Conservation (phyloP, 2,113 vertebrate genomes). For the Triplophysa dalaica region DNA sequence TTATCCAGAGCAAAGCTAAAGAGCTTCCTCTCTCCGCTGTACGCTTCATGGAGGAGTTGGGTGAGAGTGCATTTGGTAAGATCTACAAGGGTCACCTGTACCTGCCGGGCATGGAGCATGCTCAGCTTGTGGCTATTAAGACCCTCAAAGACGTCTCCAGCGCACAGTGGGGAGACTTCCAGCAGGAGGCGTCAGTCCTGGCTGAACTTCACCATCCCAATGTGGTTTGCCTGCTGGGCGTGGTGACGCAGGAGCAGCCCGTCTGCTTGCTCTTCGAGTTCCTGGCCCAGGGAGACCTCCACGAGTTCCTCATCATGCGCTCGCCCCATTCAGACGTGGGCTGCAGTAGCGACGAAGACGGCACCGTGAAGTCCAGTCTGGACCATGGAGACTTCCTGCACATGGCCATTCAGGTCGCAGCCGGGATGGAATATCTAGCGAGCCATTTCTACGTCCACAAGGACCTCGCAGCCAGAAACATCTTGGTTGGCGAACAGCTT, state of each 20-base stretch:
- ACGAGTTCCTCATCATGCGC: slow-evolving; percentile 98
- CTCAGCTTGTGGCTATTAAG: slow-evolving; percentile 95
- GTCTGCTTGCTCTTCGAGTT: slow-evolving; percentile 96
- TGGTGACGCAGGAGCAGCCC: slow-evolving; percentile 94
- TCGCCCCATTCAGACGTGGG: slow-evolving; percentile 95
- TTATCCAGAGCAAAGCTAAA: slow-evolving; percentile 88
- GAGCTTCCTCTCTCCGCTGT: slow-evolving; percentile 95
- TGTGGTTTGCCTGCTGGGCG: slow-evolving; percentile 90
- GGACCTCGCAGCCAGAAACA: slow-evolving; percentile 93
- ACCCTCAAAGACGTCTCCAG: slow-evolving; percentile 92
- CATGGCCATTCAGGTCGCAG: slow-evolving; percentile 89
- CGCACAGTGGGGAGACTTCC: slow-evolving; percentile 91
- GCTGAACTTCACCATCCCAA: slow-evolving; percentile 93
- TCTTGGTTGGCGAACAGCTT: slow-evolving; percentile 94
- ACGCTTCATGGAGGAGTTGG: slow-evolving; percentile 97
- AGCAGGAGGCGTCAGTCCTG: slow-evolving; percentile 89
- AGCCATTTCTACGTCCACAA: slow-evolving; percentile 94
- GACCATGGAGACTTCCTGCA: slow-evolving; percentile 96
- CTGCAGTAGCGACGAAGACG: slow-evolving; percentile 96
- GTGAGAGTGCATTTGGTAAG: slow-evolving; percentile 89
- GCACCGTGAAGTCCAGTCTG: slow-evolving; percentile 93
- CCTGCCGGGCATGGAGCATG: slow-evolving; percentile 95
- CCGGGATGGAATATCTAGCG: slow-evolving; percentile 95
- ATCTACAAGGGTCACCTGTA: slow-evolving; percentile 98
- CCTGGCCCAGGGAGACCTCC: slow-evolving; percentile 91